Percentiles rank a stretch among this genome's conserved stretches.
phyloP scores from a whole-genome alignment of 2,113 vertebrate species.

The Ceyx melanurus region DNA sequence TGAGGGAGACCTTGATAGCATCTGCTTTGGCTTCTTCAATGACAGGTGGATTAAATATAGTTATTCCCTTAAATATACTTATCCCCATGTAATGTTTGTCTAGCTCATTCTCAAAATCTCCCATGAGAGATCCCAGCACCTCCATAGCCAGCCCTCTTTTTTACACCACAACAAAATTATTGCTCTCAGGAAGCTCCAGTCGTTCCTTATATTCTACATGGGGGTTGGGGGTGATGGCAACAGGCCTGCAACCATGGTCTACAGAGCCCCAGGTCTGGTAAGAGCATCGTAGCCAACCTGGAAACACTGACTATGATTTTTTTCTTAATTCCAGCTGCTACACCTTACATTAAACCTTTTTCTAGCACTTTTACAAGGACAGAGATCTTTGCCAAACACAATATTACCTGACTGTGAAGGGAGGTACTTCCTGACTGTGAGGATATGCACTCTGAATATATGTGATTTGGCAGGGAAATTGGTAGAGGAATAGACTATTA shows the following conservation, averaged over 20 bases:
- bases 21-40: background rate
- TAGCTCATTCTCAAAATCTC: background rate
- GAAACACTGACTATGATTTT: background rate
- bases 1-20: background rate
- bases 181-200: background rate
- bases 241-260: background rate
- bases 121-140: background rate
- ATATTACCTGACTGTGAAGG: background rate
- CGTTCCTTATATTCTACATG: rapidly evolving
- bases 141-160: background rate
- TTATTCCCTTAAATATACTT: background rate
- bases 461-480: background rate
- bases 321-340: background rate
- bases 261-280: background rate
- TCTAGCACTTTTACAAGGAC: background rate
- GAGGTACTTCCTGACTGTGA: background rate
- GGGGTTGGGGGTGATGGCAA: background rate
- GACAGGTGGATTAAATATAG: background rate
- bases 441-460: background rate
- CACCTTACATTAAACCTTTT: background rate
- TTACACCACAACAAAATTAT: background rate
- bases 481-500: background rate
- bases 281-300: background rate
- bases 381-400: background rate
- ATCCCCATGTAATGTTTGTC: background rate